A percentile compares a stretch with the other conserved stretches of the same genome.
phyloP scores from a whole-genome alignment of 2,797 vertebrate genomes.

The Valencia hispanica region DNA sequence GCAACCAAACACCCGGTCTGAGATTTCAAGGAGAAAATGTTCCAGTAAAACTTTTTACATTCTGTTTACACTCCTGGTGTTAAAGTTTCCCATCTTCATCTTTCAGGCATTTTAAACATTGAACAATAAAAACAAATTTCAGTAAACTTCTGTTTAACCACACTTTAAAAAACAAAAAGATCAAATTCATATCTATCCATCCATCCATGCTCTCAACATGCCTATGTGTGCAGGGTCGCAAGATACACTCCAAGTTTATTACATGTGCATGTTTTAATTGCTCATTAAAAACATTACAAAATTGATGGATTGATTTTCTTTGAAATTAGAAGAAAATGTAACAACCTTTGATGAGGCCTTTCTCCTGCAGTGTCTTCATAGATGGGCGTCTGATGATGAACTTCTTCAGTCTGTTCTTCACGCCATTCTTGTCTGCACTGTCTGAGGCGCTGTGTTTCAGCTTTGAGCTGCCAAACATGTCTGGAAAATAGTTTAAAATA shows the following conservation, averaged over 20 bases:
- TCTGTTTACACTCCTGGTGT: too few species aligned
- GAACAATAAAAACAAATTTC: background rate
- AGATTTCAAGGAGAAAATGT: background rate
- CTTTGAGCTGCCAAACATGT: constrained; percentile 70
- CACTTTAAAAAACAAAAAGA: background rate
- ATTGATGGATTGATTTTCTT: background rate
- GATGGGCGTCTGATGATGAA: constrained; percentile 93
- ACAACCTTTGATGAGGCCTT: constrained; percentile 77
- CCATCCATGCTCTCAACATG: background rate
- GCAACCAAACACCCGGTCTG: constrained; percentile 95
- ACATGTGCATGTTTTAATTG: background rate
- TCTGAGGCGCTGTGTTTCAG: constrained; percentile 85
- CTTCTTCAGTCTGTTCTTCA: constrained; percentile 93
- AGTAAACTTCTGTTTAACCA: background rate
- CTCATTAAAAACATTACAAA: background rate
- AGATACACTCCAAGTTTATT: background rate
- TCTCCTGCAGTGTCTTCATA: constrained; percentile 92
- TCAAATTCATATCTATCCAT: background rate
- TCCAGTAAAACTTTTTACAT: background rate
- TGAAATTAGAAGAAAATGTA: background rate
- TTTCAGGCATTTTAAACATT: background rate
- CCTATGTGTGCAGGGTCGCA: background rate
- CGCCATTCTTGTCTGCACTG: constrained; percentile 87
- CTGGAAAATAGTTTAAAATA: constrained; percentile 21
- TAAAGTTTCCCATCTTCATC: background rate